Conservation (phyloP, 1,140 invertebrate genomes). For the Eurosta solidaginis region DNA sequence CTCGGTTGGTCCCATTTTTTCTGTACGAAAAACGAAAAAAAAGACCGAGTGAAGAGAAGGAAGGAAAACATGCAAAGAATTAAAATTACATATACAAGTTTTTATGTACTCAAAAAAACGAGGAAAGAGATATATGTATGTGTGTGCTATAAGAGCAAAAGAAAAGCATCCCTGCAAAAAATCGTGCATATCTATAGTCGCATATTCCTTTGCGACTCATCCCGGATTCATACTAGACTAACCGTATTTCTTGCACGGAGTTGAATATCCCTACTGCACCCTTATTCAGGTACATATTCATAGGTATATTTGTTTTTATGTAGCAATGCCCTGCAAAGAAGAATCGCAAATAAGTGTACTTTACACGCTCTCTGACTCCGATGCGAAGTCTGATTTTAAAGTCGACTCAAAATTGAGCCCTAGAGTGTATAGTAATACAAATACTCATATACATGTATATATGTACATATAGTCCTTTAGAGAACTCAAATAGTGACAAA, state of each 20-base stretch:
- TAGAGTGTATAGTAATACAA: no score
- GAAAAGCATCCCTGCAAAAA: no score
- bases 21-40: slow-evolving; percentile 31
- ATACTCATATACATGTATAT: neutral
- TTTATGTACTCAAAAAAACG: no score
- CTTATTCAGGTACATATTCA: neutral
- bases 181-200: no score
- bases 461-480: neutral
- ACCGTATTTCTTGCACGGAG: no score
- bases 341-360: slow-evolving; percentile 19
- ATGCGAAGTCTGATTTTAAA: neutral
- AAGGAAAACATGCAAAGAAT: neutral
- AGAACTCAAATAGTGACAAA: neutral
- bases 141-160: no score
- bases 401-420: neutral
- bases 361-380: slow-evolving; percentile 22
- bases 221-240: no score
- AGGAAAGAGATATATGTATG: no score
- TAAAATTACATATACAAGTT: no score
- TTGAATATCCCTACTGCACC: no score
- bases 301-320: neutral
- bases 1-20: slow-evolving; percentile 56
- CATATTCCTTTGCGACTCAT: no score
- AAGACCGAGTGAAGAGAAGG: neutral
- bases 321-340: neutral